Conservation (phyloP, 2,888 invertebrate genomes). For the Disparrhopalites patrizii region DNA sequence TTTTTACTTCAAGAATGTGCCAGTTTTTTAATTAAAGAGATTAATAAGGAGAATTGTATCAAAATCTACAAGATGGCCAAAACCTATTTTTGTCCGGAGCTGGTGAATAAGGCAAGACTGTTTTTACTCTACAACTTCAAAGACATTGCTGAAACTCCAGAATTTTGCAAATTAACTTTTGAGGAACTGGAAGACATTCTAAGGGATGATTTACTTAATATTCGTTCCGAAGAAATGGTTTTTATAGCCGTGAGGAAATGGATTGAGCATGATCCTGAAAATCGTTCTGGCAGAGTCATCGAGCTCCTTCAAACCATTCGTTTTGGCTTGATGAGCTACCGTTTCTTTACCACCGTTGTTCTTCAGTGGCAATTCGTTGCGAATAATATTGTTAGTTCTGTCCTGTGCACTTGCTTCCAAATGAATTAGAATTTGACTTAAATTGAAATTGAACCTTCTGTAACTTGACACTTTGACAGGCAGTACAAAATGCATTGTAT, state of each 20-base stretch:
- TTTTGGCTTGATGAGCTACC: conserved; percentile 62
- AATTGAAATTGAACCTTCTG: conserved; percentile 2
- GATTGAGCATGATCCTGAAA: conserved; percentile 61
- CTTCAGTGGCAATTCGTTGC: conserved; percentile 38
- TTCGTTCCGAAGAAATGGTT: conserved; percentile 67
- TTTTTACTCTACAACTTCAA: conserved; percentile 56
- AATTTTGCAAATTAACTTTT: conserved; percentile 60
- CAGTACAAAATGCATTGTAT: conserved; percentile 58
- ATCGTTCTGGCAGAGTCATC: conserved; percentile 58
- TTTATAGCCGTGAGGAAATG: conserved; percentile 70
- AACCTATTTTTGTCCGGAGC: conserved; percentile 65
- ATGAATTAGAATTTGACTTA: background rate
- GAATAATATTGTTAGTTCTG: conserved; percentile 35
- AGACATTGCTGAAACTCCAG: conserved; percentile 61
- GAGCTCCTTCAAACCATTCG: conserved; percentile 63
- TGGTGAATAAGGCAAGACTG: conserved; percentile 55
- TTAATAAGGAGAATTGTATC: conserved; percentile 65
- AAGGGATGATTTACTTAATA: conserved; percentile 67
- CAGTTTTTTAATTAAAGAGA: conserved; percentile 61
- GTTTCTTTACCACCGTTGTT: conserved; percentile 56
- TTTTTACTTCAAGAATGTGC: conserved; percentile 69
- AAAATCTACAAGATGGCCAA: conserved; percentile 67
- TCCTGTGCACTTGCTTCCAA: too few relatives aligned
- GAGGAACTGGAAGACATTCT: conserved; percentile 64
- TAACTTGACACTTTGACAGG: too few relatives aligned